Base-by-base conservation (phyloP, 2,113 vertebrate genomes). In the Ophthalmolycus amberensis region DNA sequence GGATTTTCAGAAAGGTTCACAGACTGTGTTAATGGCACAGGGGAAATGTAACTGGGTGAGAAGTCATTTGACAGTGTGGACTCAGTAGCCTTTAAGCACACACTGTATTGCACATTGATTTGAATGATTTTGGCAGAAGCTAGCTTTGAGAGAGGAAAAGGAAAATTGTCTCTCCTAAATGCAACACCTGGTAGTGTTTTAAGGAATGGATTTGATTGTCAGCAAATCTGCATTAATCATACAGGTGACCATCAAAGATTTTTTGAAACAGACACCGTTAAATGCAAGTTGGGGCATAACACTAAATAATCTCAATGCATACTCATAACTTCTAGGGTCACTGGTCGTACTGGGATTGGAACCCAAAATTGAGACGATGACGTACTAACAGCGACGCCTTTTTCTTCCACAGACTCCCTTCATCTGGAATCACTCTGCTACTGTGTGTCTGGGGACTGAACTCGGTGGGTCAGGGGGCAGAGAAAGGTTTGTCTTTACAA, bases 371-470 rank as follows among this genome's bases (percentile, higher is more conserved):
- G 82, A 38, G 76, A 58, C 6, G 58, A 86, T 86, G 71, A 83
- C 71, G 65, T 75, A 87, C n/a, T 20, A 72, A 77, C 74, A 68
- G 69, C 40, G 25, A 84, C 34, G 40, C 63, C 68, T 79, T 82
- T 58, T 88, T 78, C 71, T 34, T 48, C 85, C 86, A 29, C 73
- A 82, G 85, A 88, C 82, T 82, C 64, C 48, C 59, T 89, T 79
- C 94, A 95, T 95, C 93, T 95, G 94, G 94, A 91, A 92, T 92
- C 91, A 94, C 83, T 93, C 89, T 80, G 73, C 88, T 89, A 90
- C 90, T 85, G 90, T 90, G 85, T 79, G 89, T 88, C 89, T 90
- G 80, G 88, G 89, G 93, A 87, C 77, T 68, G 63, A 80, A 69
- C 81, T 66, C 74, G 71, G 75, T 34, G 67, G 89, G 94, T 94